These are phyloP conservation scores for Pithecia hirsuta DNA, from an alignment of 2,797 vertebrate species.

Conservation along the genomic window DNA sequence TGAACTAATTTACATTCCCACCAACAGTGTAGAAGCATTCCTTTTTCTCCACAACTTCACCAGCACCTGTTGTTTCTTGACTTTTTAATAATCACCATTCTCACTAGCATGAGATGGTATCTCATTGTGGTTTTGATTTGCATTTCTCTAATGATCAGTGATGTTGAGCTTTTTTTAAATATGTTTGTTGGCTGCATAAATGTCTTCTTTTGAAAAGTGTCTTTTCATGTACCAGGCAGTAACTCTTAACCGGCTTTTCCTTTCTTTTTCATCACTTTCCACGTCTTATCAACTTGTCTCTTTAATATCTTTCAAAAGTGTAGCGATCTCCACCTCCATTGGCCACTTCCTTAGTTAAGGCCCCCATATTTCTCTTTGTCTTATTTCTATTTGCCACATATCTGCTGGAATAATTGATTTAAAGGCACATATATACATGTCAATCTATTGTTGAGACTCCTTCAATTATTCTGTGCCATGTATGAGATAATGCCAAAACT, in stretches of 20 bases:
- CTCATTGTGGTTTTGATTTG: not conserved
- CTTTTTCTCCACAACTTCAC: not conserved
- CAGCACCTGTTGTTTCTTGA: not conserved
- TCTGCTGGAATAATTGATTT: not conserved
- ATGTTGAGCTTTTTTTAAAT: not conserved
- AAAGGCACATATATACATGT: not conserved
- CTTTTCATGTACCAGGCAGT: not conserved
- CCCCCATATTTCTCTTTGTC: not conserved
- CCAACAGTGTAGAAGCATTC: not conserved
- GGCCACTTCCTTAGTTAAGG: not conserved
- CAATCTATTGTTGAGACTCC: not conserved
- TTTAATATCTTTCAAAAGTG: not conserved
- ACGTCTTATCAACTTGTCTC: not conserved
- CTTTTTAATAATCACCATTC: not conserved
- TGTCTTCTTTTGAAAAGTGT: not conserved
- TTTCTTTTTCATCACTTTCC: not conserved
- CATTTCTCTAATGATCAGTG: not conserved
- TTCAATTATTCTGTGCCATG: not conserved
- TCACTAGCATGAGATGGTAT: not conserved
- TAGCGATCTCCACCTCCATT: not conserved
- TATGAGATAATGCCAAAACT: not conserved
- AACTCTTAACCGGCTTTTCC: not conserved
- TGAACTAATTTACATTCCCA: not conserved
- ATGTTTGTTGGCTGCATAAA: not conserved
- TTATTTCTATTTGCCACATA: not conserved